Percentiles rank a stretch among this genome's conserved stretches.
phyloP scores from a whole-genome alignment of 2,113 vertebrate genomes.

The Ceyx melanurus region DNA sequence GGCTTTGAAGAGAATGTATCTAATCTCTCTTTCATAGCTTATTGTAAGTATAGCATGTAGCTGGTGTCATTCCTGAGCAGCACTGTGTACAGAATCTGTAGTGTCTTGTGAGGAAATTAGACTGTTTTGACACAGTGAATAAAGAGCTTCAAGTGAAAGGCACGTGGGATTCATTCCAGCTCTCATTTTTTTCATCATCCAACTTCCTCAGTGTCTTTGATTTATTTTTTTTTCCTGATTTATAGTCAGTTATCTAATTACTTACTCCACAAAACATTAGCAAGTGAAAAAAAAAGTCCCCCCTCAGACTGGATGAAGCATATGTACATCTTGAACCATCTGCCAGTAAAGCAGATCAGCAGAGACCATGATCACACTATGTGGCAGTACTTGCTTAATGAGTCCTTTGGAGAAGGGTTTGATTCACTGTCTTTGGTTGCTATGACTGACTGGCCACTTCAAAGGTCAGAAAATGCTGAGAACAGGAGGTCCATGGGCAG shows the following conservation, averaged over 20 bases:
- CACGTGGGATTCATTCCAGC: neutral
- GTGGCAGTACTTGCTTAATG: neutral
- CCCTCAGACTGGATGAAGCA: neutral
- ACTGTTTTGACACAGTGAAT: neutral
- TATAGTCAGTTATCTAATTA: neutral
- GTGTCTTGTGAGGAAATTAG: neutral
- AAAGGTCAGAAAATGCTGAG: neutral
- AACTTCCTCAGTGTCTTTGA: neutral
- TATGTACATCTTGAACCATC: neutral
- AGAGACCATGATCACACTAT: neutral
- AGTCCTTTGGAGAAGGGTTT: neutral
- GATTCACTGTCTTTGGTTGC: neutral
- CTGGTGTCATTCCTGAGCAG: neutral
- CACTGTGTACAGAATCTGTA: neutral
- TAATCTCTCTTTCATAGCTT: neutral
- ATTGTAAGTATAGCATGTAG: neutral
- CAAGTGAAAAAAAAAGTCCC: neutral
- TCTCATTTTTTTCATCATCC: neutral
- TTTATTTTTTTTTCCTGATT: neutral
- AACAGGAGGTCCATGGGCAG: neutral
- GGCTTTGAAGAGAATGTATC: neutral
- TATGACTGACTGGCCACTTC: neutral
- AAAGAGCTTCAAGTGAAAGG: neutral
- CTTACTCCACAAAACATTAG: neutral
- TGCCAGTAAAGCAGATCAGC: neutral